phyloP scores from a whole-genome alignment of 2,113 vertebrate species.

The Hylia prasina region DNA sequence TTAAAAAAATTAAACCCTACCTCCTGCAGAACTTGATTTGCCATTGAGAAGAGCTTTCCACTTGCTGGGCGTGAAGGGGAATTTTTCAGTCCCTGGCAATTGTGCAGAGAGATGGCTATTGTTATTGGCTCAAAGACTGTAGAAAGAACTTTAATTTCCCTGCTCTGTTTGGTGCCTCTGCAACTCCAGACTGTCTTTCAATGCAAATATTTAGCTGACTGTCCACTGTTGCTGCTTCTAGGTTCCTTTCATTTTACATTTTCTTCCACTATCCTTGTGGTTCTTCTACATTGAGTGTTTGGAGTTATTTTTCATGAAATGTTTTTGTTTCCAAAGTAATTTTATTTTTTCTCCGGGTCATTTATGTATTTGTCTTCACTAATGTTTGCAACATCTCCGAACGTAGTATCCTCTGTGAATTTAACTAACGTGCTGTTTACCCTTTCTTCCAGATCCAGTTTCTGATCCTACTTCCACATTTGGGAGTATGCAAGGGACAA shows the following conservation, averaged over 20 bases:
- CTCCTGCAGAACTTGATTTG: slow-evolving; percentile 61
- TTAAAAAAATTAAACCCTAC: slow-evolving; percentile 60
- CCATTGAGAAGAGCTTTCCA: slow-evolving; percentile 54
- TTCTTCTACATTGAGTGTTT: neutral
- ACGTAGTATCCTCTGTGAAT: slow-evolving; percentile 55
- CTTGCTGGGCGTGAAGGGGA: slow-evolving; percentile 40
- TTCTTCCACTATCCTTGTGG: neutral
- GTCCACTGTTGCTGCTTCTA: neutral
- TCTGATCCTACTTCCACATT: slow-evolving; percentile 74
- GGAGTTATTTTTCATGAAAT: neutral
- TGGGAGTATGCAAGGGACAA: slow-evolving; percentile 74
- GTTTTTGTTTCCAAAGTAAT: neutral
- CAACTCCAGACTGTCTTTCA: slow-evolving; percentile 22
- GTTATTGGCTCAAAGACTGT: slow-evolving; percentile 21
- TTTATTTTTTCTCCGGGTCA: slow-evolving; percentile 25
- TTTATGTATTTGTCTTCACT: slow-evolving; percentile 51
- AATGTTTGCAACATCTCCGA: slow-evolving; percentile 59
- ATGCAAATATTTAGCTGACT: neutral
- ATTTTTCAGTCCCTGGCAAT: slow-evolving; percentile 41
- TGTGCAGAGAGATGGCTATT: slow-evolving; percentile 34
- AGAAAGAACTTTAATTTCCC: slow-evolving; percentile 43
- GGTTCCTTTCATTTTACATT: slow-evolving; percentile 5
- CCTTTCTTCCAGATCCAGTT: slow-evolving; percentile 75
- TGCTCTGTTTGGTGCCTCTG: slow-evolving; percentile 47
- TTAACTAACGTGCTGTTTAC: slow-evolving; percentile 72